Base-by-base conservation (phyloP, 2,797 vertebrate species). In the Halcyon chelicuti region DNA sequence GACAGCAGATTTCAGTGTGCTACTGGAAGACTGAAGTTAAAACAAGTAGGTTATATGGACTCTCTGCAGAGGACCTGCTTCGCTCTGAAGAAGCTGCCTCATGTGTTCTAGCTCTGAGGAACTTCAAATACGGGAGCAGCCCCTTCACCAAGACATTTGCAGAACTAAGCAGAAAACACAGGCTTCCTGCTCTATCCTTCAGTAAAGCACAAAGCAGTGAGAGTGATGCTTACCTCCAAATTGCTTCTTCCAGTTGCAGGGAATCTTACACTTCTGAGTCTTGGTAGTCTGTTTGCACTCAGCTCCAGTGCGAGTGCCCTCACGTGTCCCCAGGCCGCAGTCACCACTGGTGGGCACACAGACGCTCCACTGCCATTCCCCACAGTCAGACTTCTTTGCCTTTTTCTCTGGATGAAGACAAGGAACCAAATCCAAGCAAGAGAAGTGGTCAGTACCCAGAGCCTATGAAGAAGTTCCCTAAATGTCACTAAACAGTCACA, bases 231-330 rank as follows among this genome's bases (percentile, higher is more conserved):
- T 81, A 99, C 99, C 99, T 98, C 99, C 99, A 85, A 99, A 99
- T 91, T 99, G 99, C 96, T 99, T 99, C 98, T 99, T 99, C 99
- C 99, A 99, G 98, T 99, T 99, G 98, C 99, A 99, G 62, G 99
- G 99, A 96, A 99, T 99, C 98, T 99, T 99, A 96, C 99, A 99
- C 95, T 99, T 99, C 90, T 99, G 99, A 47, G 99, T 99, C 98
- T 99, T 99, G 96, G 99, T 99, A 96, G 99, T 99, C 95, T 99
- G 99, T 21, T 99, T 99, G 97, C 99, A 99, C 95, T 99, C 99
- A 0, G 97, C 98, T 31, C 99, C 99, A 0, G 98, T 98, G 35
- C 99, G 99, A 1, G 99, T 99, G 49, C 99, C 99, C 97, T 99
- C 99, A 6, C 99, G 98, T 6, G 99, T 99, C 29, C 99, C 99